phyloP scores from a whole-genome alignment of 2,888 invertebrate genomes.

The Drosophila histrio region DNA sequence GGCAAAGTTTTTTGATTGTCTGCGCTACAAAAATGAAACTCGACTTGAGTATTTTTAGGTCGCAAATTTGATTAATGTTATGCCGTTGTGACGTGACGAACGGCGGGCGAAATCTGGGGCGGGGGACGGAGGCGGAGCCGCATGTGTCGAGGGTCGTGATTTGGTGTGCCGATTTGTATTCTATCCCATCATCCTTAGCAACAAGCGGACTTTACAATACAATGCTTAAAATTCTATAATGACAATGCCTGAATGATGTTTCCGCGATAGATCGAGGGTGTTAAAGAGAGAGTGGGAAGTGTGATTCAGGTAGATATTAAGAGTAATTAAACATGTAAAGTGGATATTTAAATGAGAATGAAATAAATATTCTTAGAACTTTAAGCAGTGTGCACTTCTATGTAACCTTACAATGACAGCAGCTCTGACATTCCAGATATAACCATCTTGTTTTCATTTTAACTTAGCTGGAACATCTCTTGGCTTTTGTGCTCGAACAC shows the following conservation, averaged over 20 bases:
- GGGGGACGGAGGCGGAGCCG: not conserved
- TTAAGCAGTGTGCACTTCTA: not conserved
- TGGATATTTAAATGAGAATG: not conserved
- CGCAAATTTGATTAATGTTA: constrained; percentile 73
- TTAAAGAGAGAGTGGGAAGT: not conserved
- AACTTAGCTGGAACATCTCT: not conserved
- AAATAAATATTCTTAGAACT: not conserved
- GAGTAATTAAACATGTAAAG: constrained; percentile 44
- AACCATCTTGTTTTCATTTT: not conserved
- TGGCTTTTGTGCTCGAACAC: constrained; percentile 5
- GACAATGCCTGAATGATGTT: constrained; percentile 19
- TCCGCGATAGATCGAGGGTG: not conserved
- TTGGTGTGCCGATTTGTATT: constrained; percentile 69
- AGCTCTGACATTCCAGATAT: not conserved
- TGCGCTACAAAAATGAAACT: constrained; percentile 58
- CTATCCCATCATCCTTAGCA: constrained; percentile 46
- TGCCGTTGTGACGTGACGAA: constrained; percentile 50
- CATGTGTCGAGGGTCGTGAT: constrained; percentile 61
- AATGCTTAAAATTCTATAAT: constrained; percentile 45
- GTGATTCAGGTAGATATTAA: constrained; percentile 20
- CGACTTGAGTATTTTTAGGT: constrained; percentile 71
- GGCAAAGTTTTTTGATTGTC: constrained; percentile 72
- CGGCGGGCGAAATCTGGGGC: not conserved
- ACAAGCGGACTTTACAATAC: constrained; percentile 51
- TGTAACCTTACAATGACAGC: not conserved